A percentile compares a stretch with the other conserved stretches of the same genome.
Conservation (phyloP, 2,113 vertebrate genomes). For the Syrrhaptes paradoxus region DNA sequence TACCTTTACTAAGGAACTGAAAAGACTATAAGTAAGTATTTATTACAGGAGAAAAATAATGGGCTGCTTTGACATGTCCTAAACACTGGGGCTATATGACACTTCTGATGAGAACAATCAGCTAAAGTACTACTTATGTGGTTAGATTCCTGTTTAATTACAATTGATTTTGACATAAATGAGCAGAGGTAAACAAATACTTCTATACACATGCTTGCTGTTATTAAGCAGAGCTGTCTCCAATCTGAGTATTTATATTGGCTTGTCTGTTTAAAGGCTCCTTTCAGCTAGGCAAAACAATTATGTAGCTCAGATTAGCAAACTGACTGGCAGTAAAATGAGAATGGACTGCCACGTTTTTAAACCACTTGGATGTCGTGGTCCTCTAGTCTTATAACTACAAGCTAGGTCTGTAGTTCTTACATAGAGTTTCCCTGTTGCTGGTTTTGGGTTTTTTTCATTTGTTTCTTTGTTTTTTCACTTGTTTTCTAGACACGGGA, state of each 20-base stretch:
- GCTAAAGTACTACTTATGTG: conserved; percentile 40
- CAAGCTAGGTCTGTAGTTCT: neutral
- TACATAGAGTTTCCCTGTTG: neutral
- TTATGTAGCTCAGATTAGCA: conserved; percentile 65
- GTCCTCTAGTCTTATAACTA: neutral
- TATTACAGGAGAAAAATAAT: conserved; percentile 32
- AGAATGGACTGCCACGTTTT: conserved; percentile 21
- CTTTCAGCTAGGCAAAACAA: conserved; percentile 58
- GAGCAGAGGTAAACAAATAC: conserved; percentile 68
- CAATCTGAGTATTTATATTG: conserved; percentile 62
- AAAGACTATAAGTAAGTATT: conserved; percentile 8
- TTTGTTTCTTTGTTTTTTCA: neutral
- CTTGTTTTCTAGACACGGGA: neutral
- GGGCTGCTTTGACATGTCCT: conserved; percentile 5
- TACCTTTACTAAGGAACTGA: neutral
- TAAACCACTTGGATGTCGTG: neutral
- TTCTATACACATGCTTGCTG: conserved; percentile 46
- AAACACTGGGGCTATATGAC: conserved; percentile 21
- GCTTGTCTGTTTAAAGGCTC: conserved; percentile 46
- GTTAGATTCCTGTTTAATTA: conserved; percentile 68
- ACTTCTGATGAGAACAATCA: conserved; percentile 63
- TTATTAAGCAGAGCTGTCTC: conserved; percentile 63
- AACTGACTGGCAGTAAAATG: conserved; percentile 57
- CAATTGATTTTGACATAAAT: conserved; percentile 74
- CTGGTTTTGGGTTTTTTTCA: neutral